phyloP scores from a whole-genome alignment of 2,797 vertebrate species.

The Syndactyla subalaris region DNA sequence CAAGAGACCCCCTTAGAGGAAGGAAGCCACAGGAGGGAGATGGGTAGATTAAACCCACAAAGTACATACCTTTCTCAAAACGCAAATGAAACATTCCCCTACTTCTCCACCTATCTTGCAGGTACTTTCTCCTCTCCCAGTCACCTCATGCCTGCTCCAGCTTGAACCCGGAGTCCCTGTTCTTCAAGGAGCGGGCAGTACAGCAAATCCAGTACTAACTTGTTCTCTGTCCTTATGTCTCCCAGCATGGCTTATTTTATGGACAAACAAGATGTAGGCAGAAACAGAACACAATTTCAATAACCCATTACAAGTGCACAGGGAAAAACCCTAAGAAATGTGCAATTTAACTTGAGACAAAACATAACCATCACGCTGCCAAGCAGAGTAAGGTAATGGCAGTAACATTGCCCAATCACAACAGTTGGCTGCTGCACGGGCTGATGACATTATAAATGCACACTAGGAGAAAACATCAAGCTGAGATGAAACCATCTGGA shows the following conservation, averaged over 20 bases:
- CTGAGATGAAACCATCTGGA: slow-evolving; percentile 47
- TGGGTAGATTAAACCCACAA: neutral
- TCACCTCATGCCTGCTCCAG: neutral
- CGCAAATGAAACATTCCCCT: neutral
- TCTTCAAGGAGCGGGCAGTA: accelerated
- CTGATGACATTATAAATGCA: slow-evolving; percentile 24
- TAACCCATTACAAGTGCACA: neutral
- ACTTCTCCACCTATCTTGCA: neutral
- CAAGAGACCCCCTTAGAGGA: neutral
- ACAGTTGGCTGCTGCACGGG: neutral
- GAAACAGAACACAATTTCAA: neutral
- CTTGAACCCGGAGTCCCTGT: neutral
- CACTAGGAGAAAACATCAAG: neutral
- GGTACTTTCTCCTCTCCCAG: neutral
- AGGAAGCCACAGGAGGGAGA: neutral
- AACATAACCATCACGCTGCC: neutral
- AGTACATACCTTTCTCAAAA: neutral
- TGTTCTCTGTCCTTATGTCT: neutral
- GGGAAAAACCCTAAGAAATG: neutral
- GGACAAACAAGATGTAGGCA: neutral
- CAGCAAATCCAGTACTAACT: neutral
- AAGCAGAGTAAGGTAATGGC: neutral
- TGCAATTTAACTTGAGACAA: neutral
- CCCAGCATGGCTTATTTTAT: neutral
- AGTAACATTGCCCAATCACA: neutral